phyloP scores from a whole-genome alignment of 2,113 vertebrate species.

The Chaetodon auriga region DNA sequence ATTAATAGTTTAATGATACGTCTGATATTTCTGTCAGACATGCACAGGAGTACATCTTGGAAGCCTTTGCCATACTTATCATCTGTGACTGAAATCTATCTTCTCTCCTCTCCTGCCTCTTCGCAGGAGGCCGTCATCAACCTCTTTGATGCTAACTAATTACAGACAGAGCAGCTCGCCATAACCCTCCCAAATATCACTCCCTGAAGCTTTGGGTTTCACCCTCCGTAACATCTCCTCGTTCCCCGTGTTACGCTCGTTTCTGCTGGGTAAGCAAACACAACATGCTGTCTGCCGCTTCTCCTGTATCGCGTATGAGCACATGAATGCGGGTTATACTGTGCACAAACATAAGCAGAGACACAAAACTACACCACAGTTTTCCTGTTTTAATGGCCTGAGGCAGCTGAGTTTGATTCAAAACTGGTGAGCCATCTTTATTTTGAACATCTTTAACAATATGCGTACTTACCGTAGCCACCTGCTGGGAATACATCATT shows the following conservation, averaged over 20 bases:
- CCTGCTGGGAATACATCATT: not conserved
- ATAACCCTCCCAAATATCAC: constrained; percentile 55
- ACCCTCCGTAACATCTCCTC: constrained; percentile 36
- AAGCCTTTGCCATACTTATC: constrained; percentile 72
- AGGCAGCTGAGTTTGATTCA: not conserved
- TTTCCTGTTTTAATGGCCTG: not conserved
- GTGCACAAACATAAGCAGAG: not conserved
- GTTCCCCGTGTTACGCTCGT: constrained; percentile 6
- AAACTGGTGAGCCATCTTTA: not conserved
- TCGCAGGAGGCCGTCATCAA: constrained; percentile 81
- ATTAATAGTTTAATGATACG: constrained; percentile 15
- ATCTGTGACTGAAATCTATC: constrained; percentile 84
- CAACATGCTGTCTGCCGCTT: not conserved
- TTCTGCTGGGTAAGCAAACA: constrained; percentile 37
- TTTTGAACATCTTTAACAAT: not conserved
- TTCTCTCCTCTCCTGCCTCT: constrained; percentile 75
- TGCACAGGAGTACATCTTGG: constrained; percentile 29
- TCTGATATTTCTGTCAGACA: constrained; percentile 20
- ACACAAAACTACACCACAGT: not conserved
- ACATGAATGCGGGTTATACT: not conserved
- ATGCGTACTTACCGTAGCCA: not conserved
- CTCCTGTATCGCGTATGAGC: not conserved
- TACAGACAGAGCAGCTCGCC: constrained; percentile 53
- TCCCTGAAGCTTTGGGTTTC: constrained; percentile 52
- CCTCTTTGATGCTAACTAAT: constrained; percentile 85